Evolutionary conservation across 2,797 vertebrate species (phyloP).

Genomic region (Saxicola maurus): DNA sequence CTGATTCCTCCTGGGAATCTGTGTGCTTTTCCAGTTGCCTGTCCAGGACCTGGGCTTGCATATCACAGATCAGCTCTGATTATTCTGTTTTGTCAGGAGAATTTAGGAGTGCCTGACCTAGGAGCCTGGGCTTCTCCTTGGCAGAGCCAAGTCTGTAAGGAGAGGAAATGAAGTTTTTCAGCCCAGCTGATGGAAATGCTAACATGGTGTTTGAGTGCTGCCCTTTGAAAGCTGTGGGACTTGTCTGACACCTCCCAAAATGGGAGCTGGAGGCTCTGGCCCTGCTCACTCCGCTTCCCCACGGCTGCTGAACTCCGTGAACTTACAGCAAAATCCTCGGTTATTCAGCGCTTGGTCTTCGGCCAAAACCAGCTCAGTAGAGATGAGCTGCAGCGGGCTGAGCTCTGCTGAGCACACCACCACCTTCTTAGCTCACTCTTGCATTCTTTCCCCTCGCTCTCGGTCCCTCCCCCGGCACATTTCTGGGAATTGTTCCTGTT

Average conservation of each 20-base stretch:
- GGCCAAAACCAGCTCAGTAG: neutral
- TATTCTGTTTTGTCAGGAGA: neutral
- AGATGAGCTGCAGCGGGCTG: neutral
- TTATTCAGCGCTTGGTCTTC: neutral
- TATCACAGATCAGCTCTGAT: neutral
- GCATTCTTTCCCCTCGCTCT: neutral
- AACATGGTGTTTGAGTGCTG: neutral
- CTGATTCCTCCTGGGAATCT: neutral
- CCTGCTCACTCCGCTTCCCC: neutral
- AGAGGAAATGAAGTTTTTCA: neutral
- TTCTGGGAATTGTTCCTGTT: constrained; percentile 34
- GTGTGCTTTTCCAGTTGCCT: neutral
- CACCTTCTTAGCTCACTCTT: neutral
- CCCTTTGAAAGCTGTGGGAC: neutral
- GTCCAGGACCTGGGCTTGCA: neutral
- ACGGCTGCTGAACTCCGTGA: neutral
- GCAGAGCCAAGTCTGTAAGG: neutral
- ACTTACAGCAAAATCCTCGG: neutral
- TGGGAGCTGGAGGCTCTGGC: neutral
- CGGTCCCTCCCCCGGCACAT: neutral
- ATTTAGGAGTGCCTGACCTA: neutral
- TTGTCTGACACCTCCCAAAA: neutral
- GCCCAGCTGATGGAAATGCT: neutral
- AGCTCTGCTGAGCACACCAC: neutral
- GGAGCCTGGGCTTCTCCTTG: neutral